Base-by-base conservation (phyloP, 2,888 invertebrate species). In the Meta bourneti region DNA sequence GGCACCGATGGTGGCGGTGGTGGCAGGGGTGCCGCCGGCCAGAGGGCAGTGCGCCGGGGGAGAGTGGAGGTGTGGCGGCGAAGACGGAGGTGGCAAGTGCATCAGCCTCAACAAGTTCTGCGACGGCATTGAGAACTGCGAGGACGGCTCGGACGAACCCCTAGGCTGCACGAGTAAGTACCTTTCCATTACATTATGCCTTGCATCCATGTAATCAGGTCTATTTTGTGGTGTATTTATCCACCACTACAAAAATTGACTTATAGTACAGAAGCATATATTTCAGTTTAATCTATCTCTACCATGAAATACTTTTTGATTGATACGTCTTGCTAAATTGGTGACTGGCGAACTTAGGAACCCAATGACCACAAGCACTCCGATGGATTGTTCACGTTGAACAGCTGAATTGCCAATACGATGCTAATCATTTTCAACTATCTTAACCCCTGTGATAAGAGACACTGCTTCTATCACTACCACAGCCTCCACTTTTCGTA, bases 111-210 rank as follows among this genome's bases (percentile, higher is more conserved):
- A 97, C 95, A 96, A 96, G 95, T 97, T 96, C 95, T 97, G 97
- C 95, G 97, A 97, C 94, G 97, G 97, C 34, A 95, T 96, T 92
- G 96, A 96, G 94, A 97, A 97, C 94, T 97, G 97, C 94, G 96
- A 96, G 52, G 97, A 97, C 95, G 96, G 96, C 94, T 97, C 96
- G 94, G 97, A 97, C 94, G 97, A 97, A 95, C 96, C 96, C 5
- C 96, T 96, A 93, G 96, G 96, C 94, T 97, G 97, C 95, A 96
- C 97, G 94, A 97, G 97, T 97, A 95, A 97, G 97, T 97, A 48
- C 9, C 8, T 7, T 79, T 69, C 13, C 6, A 34, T 34, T 34
- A 34, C 34, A 34, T 34, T 34, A 34, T 34, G 34, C 34, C 34
- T 34, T 4, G 4, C 1, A 34, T 34, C 34, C 1, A 4, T 1